phyloP scores from a whole-genome alignment of 2,888 invertebrate species.

The Biston stratarius region DNA sequence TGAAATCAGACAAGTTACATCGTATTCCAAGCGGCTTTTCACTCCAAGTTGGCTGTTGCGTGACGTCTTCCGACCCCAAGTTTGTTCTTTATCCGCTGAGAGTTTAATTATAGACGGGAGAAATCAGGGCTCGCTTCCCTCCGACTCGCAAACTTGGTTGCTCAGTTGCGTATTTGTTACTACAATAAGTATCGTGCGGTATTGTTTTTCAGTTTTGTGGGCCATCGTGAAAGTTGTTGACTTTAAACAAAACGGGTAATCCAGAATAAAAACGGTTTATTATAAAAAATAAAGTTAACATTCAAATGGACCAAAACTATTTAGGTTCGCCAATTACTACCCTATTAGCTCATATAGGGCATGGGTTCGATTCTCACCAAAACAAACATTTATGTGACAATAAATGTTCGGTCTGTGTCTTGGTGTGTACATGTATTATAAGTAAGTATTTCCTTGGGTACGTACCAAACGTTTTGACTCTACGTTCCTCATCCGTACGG shows the following conservation, averaged over 20 bases:
- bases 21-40: slow-evolving; percentile 76
- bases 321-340: too few species aligned
- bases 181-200: slow-evolving; percentile 19
- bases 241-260: slow-evolving; percentile 2
- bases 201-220: slow-evolving; percentile 25
- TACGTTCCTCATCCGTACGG: too few species aligned
- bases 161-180: slow-evolving; percentile 35
- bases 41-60: slow-evolving; percentile 73
- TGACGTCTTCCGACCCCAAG: slow-evolving; percentile 74
- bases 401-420: too few species aligned
- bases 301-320: too few species aligned
- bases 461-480: too few species aligned
- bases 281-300: not conserved
- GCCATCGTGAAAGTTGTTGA: slow-evolving; percentile 9
- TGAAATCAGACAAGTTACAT: slow-evolving; percentile 78
- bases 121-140: slow-evolving; percentile 49
- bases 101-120: slow-evolving; percentile 66
- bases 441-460: too few species aligned
- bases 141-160: slow-evolving; percentile 40
- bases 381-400: too few species aligned
- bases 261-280: not conserved
- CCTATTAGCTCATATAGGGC: too few species aligned
- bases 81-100: slow-evolving; percentile 73
- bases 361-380: too few species aligned
- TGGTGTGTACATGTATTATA: too few species aligned